phyloP scores from a whole-genome alignment of 1,140 invertebrate genomes.

The Charaxes varanes region DNA sequence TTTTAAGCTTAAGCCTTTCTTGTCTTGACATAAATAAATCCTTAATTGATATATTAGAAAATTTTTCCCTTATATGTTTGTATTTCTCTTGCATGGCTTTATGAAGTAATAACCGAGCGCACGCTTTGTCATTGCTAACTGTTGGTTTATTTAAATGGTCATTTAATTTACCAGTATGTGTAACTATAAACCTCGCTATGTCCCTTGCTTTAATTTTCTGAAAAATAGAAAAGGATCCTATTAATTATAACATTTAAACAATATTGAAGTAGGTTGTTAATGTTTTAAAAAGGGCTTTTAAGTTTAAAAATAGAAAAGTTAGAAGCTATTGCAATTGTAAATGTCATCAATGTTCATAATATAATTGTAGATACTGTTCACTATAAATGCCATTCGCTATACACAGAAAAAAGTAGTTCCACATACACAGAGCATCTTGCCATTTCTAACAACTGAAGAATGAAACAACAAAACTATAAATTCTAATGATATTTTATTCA shows the following conservation, averaged over 20 bases:
- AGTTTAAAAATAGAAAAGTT: too few species aligned
- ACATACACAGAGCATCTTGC: too few species aligned
- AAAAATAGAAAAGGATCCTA: conserved; percentile 14
- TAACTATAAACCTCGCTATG: conserved; percentile 54
- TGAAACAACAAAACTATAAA: background rate
- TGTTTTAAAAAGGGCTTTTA: too few species aligned
- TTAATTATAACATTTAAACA: background rate
- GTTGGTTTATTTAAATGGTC: conserved; percentile 52
- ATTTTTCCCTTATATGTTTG: conserved; percentile 46
- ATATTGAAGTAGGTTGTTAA: background rate
- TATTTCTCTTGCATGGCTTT: conserved; percentile 57
- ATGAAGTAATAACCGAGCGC: conserved; percentile 54
- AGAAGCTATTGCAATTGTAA: too few species aligned
- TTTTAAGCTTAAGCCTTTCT: conserved; percentile 56
- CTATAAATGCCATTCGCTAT: too few species aligned
- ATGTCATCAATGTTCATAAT: too few species aligned
- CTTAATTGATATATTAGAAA: conserved; percentile 49
- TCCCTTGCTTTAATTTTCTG: conserved; percentile 65
- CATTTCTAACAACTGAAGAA: too few species aligned
- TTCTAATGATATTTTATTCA: background rate
- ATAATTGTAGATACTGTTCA: too few species aligned
- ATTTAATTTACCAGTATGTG: conserved; percentile 49
- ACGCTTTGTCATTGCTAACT: conserved; percentile 53
- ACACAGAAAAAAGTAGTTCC: too few species aligned
- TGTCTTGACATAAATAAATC: conserved; percentile 61